Conservation (phyloP, 1,140 invertebrate species). For the Babylonia areolata region DNA sequence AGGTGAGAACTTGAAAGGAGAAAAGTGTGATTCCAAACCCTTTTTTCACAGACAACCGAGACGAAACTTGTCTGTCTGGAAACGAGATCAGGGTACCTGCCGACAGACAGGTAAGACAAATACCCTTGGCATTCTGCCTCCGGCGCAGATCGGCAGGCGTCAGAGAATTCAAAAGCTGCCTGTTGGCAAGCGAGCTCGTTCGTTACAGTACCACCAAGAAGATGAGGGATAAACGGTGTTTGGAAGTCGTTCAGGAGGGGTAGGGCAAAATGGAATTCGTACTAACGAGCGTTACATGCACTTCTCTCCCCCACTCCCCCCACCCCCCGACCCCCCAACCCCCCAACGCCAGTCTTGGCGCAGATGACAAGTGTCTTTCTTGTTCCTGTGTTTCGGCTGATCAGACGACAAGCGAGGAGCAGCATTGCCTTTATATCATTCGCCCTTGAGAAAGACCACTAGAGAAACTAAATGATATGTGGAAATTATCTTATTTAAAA, state of each 20-base stretch:
- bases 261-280: not conserved
- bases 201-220: not conserved
- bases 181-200: not conserved
- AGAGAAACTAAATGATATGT: too few species aligned
- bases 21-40: not conserved
- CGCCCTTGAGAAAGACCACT: too few species aligned
- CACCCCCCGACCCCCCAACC: too few species aligned
- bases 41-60: not conserved
- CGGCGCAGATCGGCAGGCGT: not conserved
- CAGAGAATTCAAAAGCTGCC: not conserved
- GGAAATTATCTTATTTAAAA: too few species aligned
- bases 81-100: not conserved
- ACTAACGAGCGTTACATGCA: too few species aligned
- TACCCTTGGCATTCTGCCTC: not conserved
- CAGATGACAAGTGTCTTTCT: too few species aligned
- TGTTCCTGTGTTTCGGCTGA: too few species aligned
- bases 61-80: not conserved
- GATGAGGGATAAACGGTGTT: not conserved
- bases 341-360: too few species aligned
- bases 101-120: not conserved
- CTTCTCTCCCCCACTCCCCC: too few species aligned
- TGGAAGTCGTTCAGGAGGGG: not conserved
- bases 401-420: too few species aligned
- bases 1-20: not conserved
- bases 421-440: too few species aligned